Conservation (phyloP, 2,113 vertebrate species). For the Ameiurus melas region DNA sequence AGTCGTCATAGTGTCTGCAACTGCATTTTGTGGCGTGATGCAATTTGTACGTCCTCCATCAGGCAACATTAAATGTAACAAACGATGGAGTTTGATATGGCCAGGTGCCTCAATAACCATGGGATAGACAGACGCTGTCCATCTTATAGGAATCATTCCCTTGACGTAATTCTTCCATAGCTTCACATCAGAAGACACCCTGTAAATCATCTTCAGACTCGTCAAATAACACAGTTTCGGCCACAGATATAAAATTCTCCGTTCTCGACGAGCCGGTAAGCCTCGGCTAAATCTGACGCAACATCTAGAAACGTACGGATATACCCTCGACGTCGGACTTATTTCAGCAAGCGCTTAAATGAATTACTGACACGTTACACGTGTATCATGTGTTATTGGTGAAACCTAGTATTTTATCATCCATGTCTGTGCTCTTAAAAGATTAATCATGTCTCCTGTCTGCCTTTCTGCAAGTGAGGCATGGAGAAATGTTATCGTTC, state of each 20-base stretch:
- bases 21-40: background rate
- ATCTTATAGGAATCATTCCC: background rate
- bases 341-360: background rate
- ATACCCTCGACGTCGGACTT: background rate
- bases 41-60: background rate
- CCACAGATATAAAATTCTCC: background rate
- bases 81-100: background rate
- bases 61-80: background rate
- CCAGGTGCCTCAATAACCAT: background rate
- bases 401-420: slow-evolving; percentile 20
- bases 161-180: background rate
- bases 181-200: background rate
- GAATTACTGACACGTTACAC: background rate
- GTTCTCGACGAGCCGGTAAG: background rate
- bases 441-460: slow-evolving; percentile 37
- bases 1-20: background rate
- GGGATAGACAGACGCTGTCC: background rate
- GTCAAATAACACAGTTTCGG: background rate
- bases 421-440: slow-evolving; percentile 33
- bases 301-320: background rate
- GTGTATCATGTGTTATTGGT: background rate
- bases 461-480: slow-evolving; percentile 43
- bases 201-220: background rate
- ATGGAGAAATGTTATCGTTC: slow-evolving; percentile 51
- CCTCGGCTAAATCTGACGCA: background rate